Evolutionary conservation across 2,888 invertebrate species (phyloP).

Genomic region (Perizoma affinitatum): DNA sequence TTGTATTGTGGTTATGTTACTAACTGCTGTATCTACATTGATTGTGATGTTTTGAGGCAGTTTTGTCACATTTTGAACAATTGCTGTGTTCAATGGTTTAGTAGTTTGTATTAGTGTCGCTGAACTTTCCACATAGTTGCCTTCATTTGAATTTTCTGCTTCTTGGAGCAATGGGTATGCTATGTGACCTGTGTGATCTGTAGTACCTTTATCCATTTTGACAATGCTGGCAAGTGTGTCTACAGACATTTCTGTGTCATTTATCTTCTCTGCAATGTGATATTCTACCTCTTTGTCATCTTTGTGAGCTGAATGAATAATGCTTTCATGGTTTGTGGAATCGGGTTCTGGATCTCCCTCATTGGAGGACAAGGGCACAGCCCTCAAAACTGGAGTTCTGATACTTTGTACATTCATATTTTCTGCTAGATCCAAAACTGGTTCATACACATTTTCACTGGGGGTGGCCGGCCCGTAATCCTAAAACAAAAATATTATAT

Average conservation of each 20-base stretch:
- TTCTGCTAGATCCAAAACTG: slow-evolving; percentile 76
- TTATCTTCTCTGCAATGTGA: slow-evolving; percentile 69
- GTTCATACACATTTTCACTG: slow-evolving; percentile 78
- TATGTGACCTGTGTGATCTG: slow-evolving; percentile 71
- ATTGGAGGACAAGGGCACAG: slow-evolving; percentile 67
- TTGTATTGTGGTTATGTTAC: slow-evolving; percentile 76
- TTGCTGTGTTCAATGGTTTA: slow-evolving; percentile 73
- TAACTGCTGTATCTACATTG: slow-evolving; percentile 76
- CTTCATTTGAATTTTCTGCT: slow-evolving; percentile 70
- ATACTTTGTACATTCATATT: slow-evolving; percentile 77
- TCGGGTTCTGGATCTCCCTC: slow-evolving; percentile 76
- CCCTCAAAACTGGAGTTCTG: slow-evolving; percentile 75
- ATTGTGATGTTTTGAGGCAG: slow-evolving; percentile 79
- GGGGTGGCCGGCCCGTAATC: slow-evolving; percentile 83
- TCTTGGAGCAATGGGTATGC: slow-evolving; percentile 75
- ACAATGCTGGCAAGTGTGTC: slow-evolving; percentile 74
- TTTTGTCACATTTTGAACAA: slow-evolving; percentile 78
- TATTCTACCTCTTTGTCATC: slow-evolving; percentile 74
- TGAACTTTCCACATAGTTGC: slow-evolving; percentile 70
- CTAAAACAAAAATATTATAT: slow-evolving; percentile 64
- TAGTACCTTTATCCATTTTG: slow-evolving; percentile 68
- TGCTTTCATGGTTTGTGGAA: slow-evolving; percentile 77
- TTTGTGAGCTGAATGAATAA: slow-evolving; percentile 70
- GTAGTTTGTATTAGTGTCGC: slow-evolving; percentile 72
- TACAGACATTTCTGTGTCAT: slow-evolving; percentile 71